Conservation (phyloP, 2,113 vertebrate species). For the Centrocercus urophasianus region DNA sequence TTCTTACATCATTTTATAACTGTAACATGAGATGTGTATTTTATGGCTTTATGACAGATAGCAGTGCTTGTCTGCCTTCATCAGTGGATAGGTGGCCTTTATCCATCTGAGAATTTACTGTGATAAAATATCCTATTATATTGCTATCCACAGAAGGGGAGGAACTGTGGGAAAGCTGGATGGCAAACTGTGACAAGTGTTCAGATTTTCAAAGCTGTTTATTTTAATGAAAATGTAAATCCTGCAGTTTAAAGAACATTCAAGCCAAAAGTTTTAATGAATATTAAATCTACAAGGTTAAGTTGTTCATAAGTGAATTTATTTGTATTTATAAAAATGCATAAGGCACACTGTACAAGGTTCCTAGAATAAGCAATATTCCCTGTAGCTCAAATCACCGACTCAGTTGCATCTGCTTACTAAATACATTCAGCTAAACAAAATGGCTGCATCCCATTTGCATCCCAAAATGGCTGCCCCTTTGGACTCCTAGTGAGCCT, state of each 20-base stretch:
- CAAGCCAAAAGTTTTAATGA: neutral
- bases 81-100: neutral
- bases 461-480: neutral
- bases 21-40: neutral
- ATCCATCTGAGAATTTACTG: neutral
- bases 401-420: conserved; percentile 1
- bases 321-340: neutral
- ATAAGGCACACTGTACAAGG: neutral
- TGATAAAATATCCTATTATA: neutral
- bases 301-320: conserved; percentile 5
- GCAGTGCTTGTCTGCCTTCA: neutral
- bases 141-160: conserved; percentile 14
- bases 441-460: neutral
- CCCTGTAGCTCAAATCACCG: neutral
- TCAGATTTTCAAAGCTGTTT: neutral
- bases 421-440: neutral
- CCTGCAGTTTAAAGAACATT: neutral
- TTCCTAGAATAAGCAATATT: neutral
- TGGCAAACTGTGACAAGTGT: neutral
- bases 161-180: neutral
- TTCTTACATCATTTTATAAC: conserved; percentile 7
- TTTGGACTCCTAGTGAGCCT: neutral
- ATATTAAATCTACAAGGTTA: conserved; percentile 17
- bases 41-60: neutral
- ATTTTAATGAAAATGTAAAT: conserved; percentile 3